phyloP scores from a whole-genome alignment of 1,140 invertebrate species.

The Drosophila yakuba region DNA sequence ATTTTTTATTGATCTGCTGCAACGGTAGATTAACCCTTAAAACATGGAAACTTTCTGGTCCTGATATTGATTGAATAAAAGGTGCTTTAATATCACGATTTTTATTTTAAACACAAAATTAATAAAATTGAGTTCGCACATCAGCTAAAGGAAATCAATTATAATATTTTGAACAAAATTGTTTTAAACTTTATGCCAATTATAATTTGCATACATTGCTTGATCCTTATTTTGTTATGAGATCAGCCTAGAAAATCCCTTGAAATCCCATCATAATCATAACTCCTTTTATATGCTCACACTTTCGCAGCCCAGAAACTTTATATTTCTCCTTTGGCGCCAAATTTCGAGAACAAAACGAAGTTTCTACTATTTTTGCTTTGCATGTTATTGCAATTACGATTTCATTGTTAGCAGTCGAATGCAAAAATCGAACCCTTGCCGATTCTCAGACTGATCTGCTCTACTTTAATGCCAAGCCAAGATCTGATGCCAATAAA shows the following conservation, averaged over 20 bases:
- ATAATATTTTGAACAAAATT: not conserved
- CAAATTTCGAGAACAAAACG: constrained; percentile 32
- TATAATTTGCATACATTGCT: constrained; percentile 10
- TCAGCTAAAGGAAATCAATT: constrained; percentile 1
- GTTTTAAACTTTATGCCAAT: not conserved
- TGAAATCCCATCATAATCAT: constrained; percentile 34
- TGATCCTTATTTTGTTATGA: not conserved
- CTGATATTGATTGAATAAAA: not conserved
- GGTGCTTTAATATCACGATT: too few relatives aligned
- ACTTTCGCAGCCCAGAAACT: not conserved
- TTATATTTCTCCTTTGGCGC: constrained; percentile 53
- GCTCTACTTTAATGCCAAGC: constrained; percentile 45
- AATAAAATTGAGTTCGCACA: not conserved
- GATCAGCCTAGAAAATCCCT: constrained; percentile 6
- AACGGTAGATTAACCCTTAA: not conserved
- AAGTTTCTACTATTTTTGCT: constrained; percentile 35
- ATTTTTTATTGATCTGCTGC: not conserved
- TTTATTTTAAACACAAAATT: too few relatives aligned
- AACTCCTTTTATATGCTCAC: constrained; percentile 8
- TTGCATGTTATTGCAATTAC: constrained; percentile 82
- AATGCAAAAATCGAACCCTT: constrained; percentile 71
- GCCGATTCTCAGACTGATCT: constrained; percentile 37
- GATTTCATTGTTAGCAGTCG: constrained; percentile 61
- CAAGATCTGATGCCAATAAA: constrained; percentile 69
- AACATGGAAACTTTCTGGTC: not conserved